Conservation (phyloP, 2,113 vertebrate genomes). For the Coregonus clupeaformis region DNA sequence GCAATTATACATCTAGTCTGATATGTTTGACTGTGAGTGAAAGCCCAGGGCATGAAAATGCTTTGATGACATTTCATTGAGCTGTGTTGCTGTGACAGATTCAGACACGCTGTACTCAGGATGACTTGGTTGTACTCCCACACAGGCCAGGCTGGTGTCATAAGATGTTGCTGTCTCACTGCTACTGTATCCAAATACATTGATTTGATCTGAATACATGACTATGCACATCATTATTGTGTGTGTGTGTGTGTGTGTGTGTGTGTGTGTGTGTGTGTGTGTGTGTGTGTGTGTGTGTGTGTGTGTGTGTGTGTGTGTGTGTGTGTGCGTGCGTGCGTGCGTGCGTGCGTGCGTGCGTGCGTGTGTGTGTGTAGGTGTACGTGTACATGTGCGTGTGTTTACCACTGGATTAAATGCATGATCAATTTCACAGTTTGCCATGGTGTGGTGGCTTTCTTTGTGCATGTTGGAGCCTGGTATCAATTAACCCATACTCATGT, state of each 20-base stretch:
- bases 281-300: background rate
- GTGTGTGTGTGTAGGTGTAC: background rate
- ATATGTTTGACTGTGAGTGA: slow-evolving; percentile 1
- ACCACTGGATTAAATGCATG: no score
- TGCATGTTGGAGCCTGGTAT: no score
- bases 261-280: background rate
- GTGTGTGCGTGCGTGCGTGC: no score
- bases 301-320: no score
- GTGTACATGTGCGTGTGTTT: background rate
- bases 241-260: background rate
- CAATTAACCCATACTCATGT: no score
- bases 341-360: no score
- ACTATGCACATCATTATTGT: background rate
- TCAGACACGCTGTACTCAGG: background rate
- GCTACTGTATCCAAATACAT: no score
- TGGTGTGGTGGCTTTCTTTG: no score
- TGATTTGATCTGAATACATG: background rate
- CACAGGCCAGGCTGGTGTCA: background rate
- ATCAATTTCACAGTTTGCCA: no score
- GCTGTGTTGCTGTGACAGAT: background rate
- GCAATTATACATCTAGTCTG: background rate
- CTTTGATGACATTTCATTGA: background rate
- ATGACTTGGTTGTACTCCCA: background rate
- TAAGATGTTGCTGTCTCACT: no score
- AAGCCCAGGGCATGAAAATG: background rate